Evolutionary conservation across 2,888 invertebrate genomes (phyloP), one percentile per base, ranked within the genome.

Genomic region (Pollenia amentaria): DNA sequence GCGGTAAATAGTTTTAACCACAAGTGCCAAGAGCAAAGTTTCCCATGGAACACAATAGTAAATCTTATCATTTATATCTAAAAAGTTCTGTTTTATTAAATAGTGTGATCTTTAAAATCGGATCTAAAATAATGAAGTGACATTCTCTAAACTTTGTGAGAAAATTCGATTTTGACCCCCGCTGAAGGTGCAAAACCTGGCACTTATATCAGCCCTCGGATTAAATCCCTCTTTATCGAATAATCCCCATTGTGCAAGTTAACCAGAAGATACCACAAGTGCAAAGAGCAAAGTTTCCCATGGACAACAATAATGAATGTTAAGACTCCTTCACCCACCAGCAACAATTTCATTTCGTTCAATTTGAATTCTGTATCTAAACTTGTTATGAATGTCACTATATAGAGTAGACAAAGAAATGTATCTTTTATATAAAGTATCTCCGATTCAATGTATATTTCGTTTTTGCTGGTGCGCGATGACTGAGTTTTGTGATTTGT

Each of bases 401-500:
- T 76, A 46, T 38, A 46, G 60, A 62, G 76, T 53, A 55, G 8
- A 29, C 10, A 60, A 60, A 60, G 38, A 62, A 62, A 62, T 62
- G 9, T 62, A 42, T 64, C 40, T 64, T 42, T 2, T 40, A 42
- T 42, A 64, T 3, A 51, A 57, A 78, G 18, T 21, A 40, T 40
- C 12, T 60, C 6, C 11, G 12, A 14, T 55, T 16, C 14, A 11
- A 21, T 12, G 12, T 18, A 16, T 70, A 7, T 64, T 55, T 29
- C 14, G 42, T 2, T 62, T 53, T 64, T 38, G 44, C 48, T 62
- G 38, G 11, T 70, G n/a, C 38, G 69, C 29, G 29, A 6, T 42
- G 18, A n/a, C 46, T 67, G 29, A 44, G 60, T 29, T 76, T 29
- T 57, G 57, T 76, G 85, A 75, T 82, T 86, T 83, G 79, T 72